Percentiles rank a stretch among this genome's conserved stretches.
Conservation (phyloP, 2,113 vertebrate genomes). For the Semnornis frantzii region DNA sequence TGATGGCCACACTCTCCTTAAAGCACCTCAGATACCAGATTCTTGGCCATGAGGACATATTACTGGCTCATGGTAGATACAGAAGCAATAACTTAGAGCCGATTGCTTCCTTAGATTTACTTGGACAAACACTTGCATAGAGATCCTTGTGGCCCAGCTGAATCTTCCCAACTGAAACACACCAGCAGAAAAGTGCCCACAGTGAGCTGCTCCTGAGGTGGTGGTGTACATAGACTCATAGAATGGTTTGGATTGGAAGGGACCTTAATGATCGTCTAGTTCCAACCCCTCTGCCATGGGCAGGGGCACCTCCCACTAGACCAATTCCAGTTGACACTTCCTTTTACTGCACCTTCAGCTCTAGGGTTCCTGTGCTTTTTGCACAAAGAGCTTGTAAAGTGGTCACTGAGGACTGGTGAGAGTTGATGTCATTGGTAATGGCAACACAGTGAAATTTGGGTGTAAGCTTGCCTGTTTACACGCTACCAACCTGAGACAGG, state of each 20-base stretch:
- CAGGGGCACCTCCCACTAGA: neutral
- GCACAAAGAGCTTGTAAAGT: neutral
- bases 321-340: neutral
- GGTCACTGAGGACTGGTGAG: neutral
- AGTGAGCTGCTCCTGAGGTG: neutral
- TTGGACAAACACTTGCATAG: neutral
- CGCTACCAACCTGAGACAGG: neutral
- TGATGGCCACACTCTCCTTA: too few species aligned
- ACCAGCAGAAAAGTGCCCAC: neutral
- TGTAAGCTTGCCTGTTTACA: neutral
- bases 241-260: neutral
- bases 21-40: too few species aligned
- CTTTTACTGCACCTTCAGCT: neutral
- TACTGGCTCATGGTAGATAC: neutral
- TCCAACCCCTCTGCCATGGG: too few species aligned
- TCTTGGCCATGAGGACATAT: too few species aligned
- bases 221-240: neutral
- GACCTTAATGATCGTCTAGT: too few species aligned
- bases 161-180: neutral
- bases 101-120: constrained; percentile 1
- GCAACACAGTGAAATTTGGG: neutral
- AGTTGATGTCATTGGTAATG: neutral
- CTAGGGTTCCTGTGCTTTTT: neutral
- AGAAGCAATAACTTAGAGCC: neutral
- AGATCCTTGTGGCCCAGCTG: neutral